Conservation (phyloP, 2,113 vertebrate genomes). For the Nanger granti region DNA sequence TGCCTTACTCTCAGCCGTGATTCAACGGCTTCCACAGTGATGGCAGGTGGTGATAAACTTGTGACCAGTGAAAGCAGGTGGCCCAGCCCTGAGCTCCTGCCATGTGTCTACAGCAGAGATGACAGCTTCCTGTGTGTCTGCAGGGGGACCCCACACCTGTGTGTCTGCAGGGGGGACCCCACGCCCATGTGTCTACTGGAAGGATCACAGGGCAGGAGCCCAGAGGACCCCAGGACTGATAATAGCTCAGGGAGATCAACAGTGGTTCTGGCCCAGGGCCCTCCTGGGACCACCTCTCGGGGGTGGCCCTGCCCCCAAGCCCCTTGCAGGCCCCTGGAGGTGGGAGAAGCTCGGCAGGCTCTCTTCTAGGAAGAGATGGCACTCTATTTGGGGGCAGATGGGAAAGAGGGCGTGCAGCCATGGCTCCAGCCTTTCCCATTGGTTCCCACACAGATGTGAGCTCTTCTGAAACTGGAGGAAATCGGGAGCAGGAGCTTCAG, state of each 20-base stretch:
- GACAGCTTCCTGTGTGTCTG: not conserved
- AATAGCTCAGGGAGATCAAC: not conserved
- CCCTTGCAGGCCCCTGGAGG: not conserved
- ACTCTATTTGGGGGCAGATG: not conserved
- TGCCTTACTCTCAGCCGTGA: not conserved
- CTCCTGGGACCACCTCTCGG: not conserved
- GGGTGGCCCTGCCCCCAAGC: not conserved
- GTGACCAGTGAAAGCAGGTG: not conserved
- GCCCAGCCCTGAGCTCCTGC: not conserved
- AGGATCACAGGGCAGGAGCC: not conserved
- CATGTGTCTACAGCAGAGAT: not conserved
- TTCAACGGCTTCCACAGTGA: rapidly evolving
- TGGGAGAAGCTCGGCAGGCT: not conserved
- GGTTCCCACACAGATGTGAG: rapidly evolving
- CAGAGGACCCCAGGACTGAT: not conserved
- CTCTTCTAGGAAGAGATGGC: rapidly evolving
- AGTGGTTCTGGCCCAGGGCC: too few species aligned
- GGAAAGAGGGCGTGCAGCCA: rapidly evolving
- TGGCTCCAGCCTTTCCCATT: rapidly evolving
- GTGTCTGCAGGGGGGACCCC: not conserved
- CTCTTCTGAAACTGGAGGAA: too few species aligned
- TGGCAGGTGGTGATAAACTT: not conserved
- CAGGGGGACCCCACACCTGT: rapidly evolving
- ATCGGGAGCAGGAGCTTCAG: too few species aligned
- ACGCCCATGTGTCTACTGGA: rapidly evolving